Conservation (phyloP, 2,113 vertebrate species). For the Ictidomys tridecemlineatus region DNA sequence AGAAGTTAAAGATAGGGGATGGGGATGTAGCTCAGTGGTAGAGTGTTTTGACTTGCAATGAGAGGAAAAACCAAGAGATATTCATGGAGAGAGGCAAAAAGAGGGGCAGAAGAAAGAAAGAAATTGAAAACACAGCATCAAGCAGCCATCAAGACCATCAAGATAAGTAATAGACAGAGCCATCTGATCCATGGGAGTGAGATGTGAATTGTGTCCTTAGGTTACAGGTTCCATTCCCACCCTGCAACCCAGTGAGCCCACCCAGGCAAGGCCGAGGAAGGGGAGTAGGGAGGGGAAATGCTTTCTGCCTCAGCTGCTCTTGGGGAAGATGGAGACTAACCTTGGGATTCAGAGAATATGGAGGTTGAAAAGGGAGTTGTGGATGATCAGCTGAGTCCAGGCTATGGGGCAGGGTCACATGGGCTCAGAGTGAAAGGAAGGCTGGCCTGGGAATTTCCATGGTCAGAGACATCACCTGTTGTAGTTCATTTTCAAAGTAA, state of each 20-base stretch:
- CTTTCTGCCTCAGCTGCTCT: neutral
- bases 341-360: neutral
- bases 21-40: no score
- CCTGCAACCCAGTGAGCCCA: neutral
- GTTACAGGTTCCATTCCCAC: neutral
- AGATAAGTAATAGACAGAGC: neutral
- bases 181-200: neutral
- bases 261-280: neutral
- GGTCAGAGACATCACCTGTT: neutral
- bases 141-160: neutral
- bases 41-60: neutral
- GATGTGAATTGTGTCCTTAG: neutral
- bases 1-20: no score
- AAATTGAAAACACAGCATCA: neutral
- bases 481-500: neutral
- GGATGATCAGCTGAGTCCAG: neutral
- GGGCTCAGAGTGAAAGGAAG: neutral
- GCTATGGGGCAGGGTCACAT: neutral
- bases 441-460: neutral
- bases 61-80: neutral
- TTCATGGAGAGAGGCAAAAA: neutral
- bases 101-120: neutral
- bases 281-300: neutral
- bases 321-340: neutral
- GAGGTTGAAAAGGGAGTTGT: neutral